Conservation (phyloP, 1,140 invertebrate species). For the Drosophila melanica region DNA sequence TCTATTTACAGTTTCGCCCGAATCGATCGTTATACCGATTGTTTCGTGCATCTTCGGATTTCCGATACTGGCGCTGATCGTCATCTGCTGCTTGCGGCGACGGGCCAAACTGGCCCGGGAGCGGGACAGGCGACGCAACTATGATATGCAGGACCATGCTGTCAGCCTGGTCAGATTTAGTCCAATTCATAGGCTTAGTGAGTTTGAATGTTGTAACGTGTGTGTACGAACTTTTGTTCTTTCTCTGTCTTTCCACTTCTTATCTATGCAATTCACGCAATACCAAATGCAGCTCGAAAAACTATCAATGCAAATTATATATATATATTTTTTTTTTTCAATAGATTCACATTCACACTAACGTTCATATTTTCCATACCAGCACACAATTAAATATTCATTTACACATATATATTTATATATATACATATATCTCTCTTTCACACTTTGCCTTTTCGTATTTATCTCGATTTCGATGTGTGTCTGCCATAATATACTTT, state of each 20-base stretch:
- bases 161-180: slow-evolving; percentile 91
- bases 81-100: slow-evolving; percentile 93
- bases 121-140: slow-evolving; percentile 90
- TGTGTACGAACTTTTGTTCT: slow-evolving; percentile 34
- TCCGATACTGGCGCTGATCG: slow-evolving; percentile 91
- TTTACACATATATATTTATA: no score
- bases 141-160: slow-evolving; percentile 90
- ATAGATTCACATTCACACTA: slow-evolving; percentile 2
- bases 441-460: neutral
- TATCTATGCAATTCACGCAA: neutral
- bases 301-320: neutral
- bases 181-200: slow-evolving; percentile 89
- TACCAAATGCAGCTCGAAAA: neutral
- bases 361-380: neutral
- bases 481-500: no score
- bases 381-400: no score
- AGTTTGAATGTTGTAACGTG: slow-evolving; percentile 84
- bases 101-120: slow-evolving; percentile 92
- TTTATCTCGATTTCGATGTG: neutral
- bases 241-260: neutral
- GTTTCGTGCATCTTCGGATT: slow-evolving; percentile 95
- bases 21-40: slow-evolving; percentile 94
- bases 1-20: slow-evolving; percentile 90
- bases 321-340: neutral
- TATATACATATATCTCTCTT: no score